These are phyloP conservation scores for Gonatopus flavifemur DNA, from an alignment of 1,140 invertebrate genomes.

Conservation along the genomic window DNA sequence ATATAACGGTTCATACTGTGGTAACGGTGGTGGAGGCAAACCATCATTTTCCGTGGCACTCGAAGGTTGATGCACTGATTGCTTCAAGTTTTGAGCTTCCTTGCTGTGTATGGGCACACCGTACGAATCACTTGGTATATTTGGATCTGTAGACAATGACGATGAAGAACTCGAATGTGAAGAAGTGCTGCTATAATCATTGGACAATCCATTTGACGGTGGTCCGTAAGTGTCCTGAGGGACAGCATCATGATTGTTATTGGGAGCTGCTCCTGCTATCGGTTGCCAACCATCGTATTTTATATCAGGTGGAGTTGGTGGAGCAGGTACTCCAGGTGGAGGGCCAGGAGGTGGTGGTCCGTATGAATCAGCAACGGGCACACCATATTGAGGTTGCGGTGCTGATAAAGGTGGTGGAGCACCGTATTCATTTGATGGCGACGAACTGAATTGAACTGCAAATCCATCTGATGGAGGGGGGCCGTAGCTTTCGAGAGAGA, in stretches of 20 bases:
- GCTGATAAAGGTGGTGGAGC: conserved; percentile 45
- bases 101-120: conserved; percentile 47
- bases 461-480: conserved; percentile 51
- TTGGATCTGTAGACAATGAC: conserved; percentile 23
- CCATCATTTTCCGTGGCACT: conserved; percentile 38
- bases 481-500: conserved; percentile 49
- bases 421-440: conserved; percentile 53
- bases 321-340: conserved; percentile 68
- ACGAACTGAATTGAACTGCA: conserved; percentile 53
- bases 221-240: conserved; percentile 23
- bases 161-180: background rate
- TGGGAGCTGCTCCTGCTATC: conserved; percentile 63
- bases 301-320: conserved; percentile 73
- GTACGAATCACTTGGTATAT: conserved; percentile 52
- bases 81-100: conserved; percentile 50
- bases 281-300: conserved; percentile 84
- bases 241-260: conserved; percentile 22
- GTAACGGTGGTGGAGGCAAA: conserved; percentile 54
- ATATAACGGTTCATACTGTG: conserved; percentile 48
- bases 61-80: conserved; percentile 38
- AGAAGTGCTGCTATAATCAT: background rate
- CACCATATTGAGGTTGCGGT: conserved; percentile 49
- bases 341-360: conserved; percentile 62
- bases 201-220: conserved; percentile 7
- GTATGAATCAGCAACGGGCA: conserved; percentile 50